Percentiles rank a stretch among this genome's conserved stretches.
Evolutionary conservation across 2,113 vertebrate species (phyloP).

Genomic region (Microtus pennsylvanicus): DNA sequence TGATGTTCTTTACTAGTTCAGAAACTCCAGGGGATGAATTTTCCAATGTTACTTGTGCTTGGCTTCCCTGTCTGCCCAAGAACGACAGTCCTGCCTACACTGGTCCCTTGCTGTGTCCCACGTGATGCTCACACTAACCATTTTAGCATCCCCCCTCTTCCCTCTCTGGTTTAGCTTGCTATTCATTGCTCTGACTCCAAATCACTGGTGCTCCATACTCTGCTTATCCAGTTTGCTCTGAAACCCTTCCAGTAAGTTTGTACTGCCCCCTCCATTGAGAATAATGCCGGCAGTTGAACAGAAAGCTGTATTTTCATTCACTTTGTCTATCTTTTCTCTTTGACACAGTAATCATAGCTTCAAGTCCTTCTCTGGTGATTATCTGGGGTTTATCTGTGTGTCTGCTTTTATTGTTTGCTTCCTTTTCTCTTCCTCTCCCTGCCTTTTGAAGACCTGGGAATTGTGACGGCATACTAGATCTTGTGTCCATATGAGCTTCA

Average conservation of each 20-base stretch:
- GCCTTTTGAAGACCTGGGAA: background rate
- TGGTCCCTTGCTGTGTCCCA: background rate
- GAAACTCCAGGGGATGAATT: conserved; percentile 7
- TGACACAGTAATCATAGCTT: background rate
- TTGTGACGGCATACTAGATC: background rate
- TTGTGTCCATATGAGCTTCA: background rate
- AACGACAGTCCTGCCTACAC: background rate
- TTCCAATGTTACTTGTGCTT: background rate
- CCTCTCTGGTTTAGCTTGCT: background rate
- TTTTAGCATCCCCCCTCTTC: background rate
- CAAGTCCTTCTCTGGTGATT: background rate
- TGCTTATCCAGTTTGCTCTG: background rate
- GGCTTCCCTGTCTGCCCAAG: background rate
- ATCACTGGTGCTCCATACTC: background rate
- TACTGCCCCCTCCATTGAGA: background rate
- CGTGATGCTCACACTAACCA: background rate
- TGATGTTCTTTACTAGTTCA: background rate
- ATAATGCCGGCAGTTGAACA: background rate
- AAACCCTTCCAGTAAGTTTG: background rate
- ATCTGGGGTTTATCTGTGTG: background rate
- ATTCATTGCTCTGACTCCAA: background rate
- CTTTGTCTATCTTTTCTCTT: background rate
- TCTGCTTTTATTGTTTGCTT: background rate
- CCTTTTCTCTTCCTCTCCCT: background rate
- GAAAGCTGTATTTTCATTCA: background rate